A percentile compares a stretch with the other conserved stretches of the same genome.
These are phyloP conservation scores for Heteractis magnifica DNA, from an alignment of 92 coral and sea anemone species.

Conservation along the genomic window DNA sequence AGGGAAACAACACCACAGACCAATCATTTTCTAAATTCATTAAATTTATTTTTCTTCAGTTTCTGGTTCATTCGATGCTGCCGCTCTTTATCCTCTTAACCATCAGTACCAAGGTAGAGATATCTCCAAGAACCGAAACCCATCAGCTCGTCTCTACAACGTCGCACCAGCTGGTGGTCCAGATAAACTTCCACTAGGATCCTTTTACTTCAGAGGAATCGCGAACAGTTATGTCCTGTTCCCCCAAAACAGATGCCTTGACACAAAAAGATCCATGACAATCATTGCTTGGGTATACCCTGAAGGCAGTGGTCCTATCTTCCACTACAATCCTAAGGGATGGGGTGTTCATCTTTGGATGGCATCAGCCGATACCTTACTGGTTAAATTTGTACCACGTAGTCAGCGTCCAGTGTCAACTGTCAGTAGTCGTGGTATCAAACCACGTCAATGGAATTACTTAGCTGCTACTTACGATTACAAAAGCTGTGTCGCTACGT, in stretches of 20 bases:
- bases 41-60: constrained; percentile 10
- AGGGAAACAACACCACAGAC: too few relatives aligned
- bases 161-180: constrained; percentile 71
- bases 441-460: constrained; percentile 67
- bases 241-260: constrained; percentile 71
- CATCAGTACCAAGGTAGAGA: constrained; percentile 56
- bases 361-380: constrained; percentile 43
- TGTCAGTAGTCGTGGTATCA: constrained; percentile 57
- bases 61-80: constrained; percentile 60
- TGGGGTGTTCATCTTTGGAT: constrained; percentile 91
- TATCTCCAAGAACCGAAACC: constrained; percentile 56
- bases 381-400: constrained; percentile 68
- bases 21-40: too few relatives aligned
- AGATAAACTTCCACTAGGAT: constrained; percentile 67
- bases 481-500: constrained; percentile 63
- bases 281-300: constrained; percentile 69
- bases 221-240: constrained; percentile 73
- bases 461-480: constrained; percentile 69
- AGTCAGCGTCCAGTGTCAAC: constrained; percentile 41
- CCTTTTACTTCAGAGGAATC: constrained; percentile 59
- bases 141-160: constrained; percentile 47
- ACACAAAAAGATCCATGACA: constrained; percentile 63
- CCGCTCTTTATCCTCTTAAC: constrained; percentile 64
- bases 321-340: constrained; percentile 66
- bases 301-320: constrained; percentile 68